Base-by-base conservation (phyloP, 2,113 vertebrate species). In the Eurystomus gularis region DNA sequence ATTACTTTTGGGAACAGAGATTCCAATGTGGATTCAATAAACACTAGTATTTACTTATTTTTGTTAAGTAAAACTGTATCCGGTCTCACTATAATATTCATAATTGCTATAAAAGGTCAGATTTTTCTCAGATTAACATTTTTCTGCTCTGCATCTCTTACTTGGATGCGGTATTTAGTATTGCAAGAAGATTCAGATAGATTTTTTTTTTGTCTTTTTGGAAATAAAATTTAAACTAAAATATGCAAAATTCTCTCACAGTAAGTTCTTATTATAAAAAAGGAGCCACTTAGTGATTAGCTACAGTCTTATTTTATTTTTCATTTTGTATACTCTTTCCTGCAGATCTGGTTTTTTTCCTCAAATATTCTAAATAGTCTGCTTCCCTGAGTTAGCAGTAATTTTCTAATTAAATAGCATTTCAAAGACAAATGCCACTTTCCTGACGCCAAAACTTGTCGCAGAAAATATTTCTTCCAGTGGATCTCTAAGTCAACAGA, bases 321-420 rank as follows among this genome's bases (percentile, higher is more conserved):
- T 65, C 1, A 1, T 75, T 89, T 95, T 3, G 1, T 48, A 7
- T 86, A 26, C 18, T 58, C 29, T 72, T 54, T 57, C 24, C 52
- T 69, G 17, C 19, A 58, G 66, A 60, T 68, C 52, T 66, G 62
- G 5, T 60, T 3, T 29, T 51, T 76, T 68, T 25, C 29, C 33
- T 73, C 18, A 70, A 37, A 14, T 14, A 69, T 7, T n/a, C 20
- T 78, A 21, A 90, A 19, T 19, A 86, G 62, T 13, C 17, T 2
- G 1, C 0, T 1, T 91, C n/a, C 31, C 60, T 66, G 51, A 5
- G 15, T 81, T 73, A 70, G 64, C 40, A 71, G 28, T 46, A 25
- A 49, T 94, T 91, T 88, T 78, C 54, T 81, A 86, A 75, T 91
- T 70, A 66, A 95, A 81, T n/a, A 46, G 51, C 80, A 88, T 83